These are phyloP conservation scores for Smithornis capensis DNA, from an alignment of 2,113 vertebrate species.

Conservation along the genomic window DNA sequence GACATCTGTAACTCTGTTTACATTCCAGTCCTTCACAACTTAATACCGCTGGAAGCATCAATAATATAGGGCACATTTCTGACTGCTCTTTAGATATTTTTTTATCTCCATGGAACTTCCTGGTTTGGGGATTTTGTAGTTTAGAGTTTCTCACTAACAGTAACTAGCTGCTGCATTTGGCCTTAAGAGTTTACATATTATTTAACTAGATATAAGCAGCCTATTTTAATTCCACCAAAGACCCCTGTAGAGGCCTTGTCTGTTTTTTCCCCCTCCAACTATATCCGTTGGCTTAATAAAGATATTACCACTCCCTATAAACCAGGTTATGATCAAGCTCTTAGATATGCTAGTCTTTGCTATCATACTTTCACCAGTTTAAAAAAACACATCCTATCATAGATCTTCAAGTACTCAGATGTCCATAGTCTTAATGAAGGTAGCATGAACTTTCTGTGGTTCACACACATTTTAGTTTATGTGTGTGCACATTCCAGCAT, in stretches of 20 bases:
- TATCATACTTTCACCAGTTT: neutral
- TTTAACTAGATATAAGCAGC: conserved; percentile 47
- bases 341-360: conserved; percentile 25
- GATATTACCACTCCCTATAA: conserved; percentile 43
- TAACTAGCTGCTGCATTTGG: conserved; percentile 61
- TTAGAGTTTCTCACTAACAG: conserved; percentile 55
- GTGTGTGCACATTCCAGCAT: neutral
- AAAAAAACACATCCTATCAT: neutral
- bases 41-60: conserved; percentile 60
- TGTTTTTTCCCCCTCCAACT: conserved; percentile 48
- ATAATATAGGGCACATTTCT: conserved; percentile 63
- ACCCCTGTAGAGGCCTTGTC: conserved; percentile 24
- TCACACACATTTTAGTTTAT: neutral
- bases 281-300: conserved; percentile 60
- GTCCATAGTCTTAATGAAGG: neutral
- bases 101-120: conserved; percentile 66
- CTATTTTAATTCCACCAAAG: conserved; percentile 58
- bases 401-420: neutral
- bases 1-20: conserved; percentile 63
- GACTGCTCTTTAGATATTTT: conserved; percentile 61
- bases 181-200: conserved; percentile 60
- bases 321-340: neutral
- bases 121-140: conserved; percentile 62
- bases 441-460: neutral
- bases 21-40: conserved; percentile 61